These are phyloP conservation scores for Drosophila affinis DNA, from an alignment of 2,888 invertebrate species.

Conservation along the genomic window DNA sequence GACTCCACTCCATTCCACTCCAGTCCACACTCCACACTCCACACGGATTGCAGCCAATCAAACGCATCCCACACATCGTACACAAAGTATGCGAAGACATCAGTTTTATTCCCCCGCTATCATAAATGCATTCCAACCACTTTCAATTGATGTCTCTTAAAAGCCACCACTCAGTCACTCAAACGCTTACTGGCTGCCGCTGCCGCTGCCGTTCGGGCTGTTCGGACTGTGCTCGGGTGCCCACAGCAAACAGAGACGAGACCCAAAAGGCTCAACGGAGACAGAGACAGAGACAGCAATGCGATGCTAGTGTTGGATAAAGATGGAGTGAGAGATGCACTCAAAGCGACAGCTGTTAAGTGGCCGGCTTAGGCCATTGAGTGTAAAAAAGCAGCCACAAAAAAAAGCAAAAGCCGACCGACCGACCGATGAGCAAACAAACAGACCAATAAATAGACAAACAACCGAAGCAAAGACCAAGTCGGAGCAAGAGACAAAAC, in stretches of 20 bases:
- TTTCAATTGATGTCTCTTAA: constrained; percentile 45
- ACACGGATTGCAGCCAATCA: constrained; percentile 6
- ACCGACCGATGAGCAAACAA: constrained; percentile 41
- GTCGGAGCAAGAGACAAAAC: constrained; percentile 22
- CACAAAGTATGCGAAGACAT: constrained; percentile 35
- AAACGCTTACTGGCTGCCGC: constrained; percentile 12
- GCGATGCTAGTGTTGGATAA: not conserved
- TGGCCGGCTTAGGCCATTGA: constrained; percentile 69
- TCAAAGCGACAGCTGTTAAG: constrained; percentile 66
- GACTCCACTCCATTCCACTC: constrained; percentile 1
- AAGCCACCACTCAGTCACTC: constrained; percentile 38
- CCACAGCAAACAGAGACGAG: not conserved
- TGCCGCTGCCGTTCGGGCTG: not conserved
- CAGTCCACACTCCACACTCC: not conserved
- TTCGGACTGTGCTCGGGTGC: not conserved
- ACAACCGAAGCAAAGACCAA: constrained; percentile 60
- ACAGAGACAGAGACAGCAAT: not conserved
- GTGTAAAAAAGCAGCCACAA: constrained; percentile 38
- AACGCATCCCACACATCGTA: constrained; percentile 29
- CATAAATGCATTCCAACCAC: constrained; percentile 49
- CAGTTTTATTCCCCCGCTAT: constrained; percentile 23
- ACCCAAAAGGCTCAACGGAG: not conserved
- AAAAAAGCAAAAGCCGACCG: constrained; percentile 15
- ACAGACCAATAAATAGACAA: constrained; percentile 64
- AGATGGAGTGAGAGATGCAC: constrained; percentile 43